phyloP scores from a whole-genome alignment of 2,888 invertebrate species.

The Lasioglossum marginatum region DNA sequence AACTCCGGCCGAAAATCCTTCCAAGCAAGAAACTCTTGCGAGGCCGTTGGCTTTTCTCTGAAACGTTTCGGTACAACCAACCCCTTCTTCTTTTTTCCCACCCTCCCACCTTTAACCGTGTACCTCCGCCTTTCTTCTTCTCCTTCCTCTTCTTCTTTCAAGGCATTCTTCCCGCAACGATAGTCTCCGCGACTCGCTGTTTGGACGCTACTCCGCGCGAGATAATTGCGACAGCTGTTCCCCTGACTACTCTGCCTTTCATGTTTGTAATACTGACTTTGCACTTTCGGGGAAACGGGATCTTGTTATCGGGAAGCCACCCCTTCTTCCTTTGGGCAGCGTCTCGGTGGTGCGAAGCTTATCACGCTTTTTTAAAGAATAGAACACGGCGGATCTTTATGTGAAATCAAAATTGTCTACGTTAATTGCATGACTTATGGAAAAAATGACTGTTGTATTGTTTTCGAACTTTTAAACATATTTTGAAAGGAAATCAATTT shows the following conservation, averaged over 20 bases:
- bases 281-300: neutral
- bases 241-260: neutral
- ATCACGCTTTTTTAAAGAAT: neutral
- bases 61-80: slow-evolving; percentile 14
- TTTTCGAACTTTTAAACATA: too few relatives aligned
- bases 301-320: neutral
- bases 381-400: too few relatives aligned
- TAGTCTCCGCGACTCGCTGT: slow-evolving; percentile 32
- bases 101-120: neutral
- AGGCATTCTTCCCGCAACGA: neutral
- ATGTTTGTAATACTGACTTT: neutral
- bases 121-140: neutral
- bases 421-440: too few relatives aligned
- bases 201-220: slow-evolving; percentile 42
- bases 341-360: neutral
- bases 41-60: slow-evolving; percentile 24
- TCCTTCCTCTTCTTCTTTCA: too few relatives aligned
- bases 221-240: slow-evolving; percentile 12
- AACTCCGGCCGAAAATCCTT: slow-evolving; percentile 48
- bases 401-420: too few relatives aligned
- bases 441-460: too few relatives aligned
- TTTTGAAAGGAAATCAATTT: too few relatives aligned
- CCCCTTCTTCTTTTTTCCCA: neutral
- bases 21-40: slow-evolving; percentile 42
- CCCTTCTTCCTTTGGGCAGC: neutral